Conservation (phyloP, 2,113 vertebrate genomes). For the Dipodomys ordii region DNA sequence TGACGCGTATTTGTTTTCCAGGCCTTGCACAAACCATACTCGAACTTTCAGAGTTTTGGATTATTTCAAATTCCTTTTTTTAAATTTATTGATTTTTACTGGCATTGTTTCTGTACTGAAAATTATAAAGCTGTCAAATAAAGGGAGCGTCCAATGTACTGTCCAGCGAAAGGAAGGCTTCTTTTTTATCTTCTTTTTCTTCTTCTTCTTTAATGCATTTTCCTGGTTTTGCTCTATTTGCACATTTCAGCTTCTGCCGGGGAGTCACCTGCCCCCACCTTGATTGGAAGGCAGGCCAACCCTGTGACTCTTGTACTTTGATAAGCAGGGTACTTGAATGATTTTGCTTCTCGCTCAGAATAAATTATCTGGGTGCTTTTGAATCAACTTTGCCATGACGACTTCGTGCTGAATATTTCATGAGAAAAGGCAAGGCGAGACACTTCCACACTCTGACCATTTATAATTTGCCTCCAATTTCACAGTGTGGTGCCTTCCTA, state of each 20-base stretch:
- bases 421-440: background rate
- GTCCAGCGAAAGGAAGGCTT: background rate
- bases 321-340: slow-evolving; percentile 42
- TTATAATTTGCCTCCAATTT: slow-evolving; percentile 46
- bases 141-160: background rate
- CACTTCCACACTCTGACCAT: background rate
- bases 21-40: background rate
- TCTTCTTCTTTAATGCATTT: background rate
- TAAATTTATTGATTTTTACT: too few species aligned
- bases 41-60: background rate
- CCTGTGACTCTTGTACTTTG: slow-evolving; percentile 38
- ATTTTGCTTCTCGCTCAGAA: slow-evolving; percentile 65
- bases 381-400: slow-evolving; percentile 67
- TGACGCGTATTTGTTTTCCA: slow-evolving; percentile 10
- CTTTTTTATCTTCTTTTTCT: background rate
- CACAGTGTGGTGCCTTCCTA: background rate
- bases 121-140: slow-evolving; percentile 29
- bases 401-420: slow-evolving; percentile 12
- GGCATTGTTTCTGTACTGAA: background rate
- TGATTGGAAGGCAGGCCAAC: slow-evolving; percentile 44
- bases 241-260: slow-evolving; percentile 42
- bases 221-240: background rate
- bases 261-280: slow-evolving; percentile 53
- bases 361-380: slow-evolving; percentile 71
- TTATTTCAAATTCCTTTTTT: slow-evolving; percentile 21